phyloP scores from a whole-genome alignment of 2,113 vertebrate genomes.

The Nerophis ophidion region DNA sequence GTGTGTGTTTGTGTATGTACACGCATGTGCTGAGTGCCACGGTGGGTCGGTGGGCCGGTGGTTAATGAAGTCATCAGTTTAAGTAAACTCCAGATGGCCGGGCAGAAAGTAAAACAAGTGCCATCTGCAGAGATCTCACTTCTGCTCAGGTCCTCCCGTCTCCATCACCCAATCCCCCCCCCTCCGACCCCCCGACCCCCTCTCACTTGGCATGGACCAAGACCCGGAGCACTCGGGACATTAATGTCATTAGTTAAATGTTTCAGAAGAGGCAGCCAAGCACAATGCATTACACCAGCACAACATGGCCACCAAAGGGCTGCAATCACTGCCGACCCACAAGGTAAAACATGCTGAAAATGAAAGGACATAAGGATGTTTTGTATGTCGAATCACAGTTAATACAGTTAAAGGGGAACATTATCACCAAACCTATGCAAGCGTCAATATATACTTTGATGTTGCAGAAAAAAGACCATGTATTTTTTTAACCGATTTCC shows the following conservation, averaged over 20 bases:
- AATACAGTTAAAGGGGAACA: too few species aligned
- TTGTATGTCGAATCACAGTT: background rate
- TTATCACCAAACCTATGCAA: too few species aligned
- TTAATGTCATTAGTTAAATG: conserved; percentile 76
- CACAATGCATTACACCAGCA: conserved; percentile 64
- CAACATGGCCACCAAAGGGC: conserved; percentile 48
- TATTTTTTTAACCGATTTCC: too few species aligned
- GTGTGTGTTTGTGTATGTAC: conserved; percentile 51
- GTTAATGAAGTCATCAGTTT: conserved; percentile 78
- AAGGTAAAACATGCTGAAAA: conserved; percentile 30
- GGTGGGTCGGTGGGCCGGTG: conserved; percentile 64
- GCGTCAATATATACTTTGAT: too few species aligned
- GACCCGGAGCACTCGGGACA: conserved; percentile 60
- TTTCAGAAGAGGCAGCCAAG: conserved; percentile 76
- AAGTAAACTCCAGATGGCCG: conserved; percentile 75
- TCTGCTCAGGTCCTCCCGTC: conserved; percentile 55
- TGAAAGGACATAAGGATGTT: conserved; percentile 2
- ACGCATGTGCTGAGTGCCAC: conserved; percentile 59
- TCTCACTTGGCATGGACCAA: conserved; percentile 62
- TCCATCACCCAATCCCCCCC: conserved; percentile 16
- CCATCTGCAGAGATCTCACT: conserved; percentile 78
- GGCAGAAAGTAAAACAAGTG: conserved; percentile 74
- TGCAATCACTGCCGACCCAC: conserved; percentile 28
- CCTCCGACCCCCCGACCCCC: conserved; percentile 6
- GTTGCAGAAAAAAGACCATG: too few species aligned